Percentiles rank a stretch among this genome's conserved stretches.
These are phyloP conservation scores for Ectemnius cavifrons DNA, from an alignment of 2,888 invertebrate genomes.

Conservation along the genomic window DNA sequence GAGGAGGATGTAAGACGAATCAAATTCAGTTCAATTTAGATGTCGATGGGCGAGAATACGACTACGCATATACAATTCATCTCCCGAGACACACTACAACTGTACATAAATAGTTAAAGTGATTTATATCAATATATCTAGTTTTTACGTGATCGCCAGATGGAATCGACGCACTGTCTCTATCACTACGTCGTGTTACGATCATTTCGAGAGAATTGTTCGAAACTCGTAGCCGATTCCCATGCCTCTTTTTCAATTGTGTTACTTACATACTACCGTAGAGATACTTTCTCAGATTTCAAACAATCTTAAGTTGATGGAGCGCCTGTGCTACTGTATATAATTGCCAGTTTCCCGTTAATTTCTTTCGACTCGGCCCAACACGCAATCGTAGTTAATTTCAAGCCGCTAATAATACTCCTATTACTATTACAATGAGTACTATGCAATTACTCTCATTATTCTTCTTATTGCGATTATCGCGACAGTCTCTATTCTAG, in stretches of 20 bases:
- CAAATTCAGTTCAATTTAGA: constrained; percentile 50
- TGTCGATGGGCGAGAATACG: constrained; percentile 15
- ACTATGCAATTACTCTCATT: constrained; percentile 24
- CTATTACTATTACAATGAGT: constrained; percentile 27
- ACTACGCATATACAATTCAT: constrained; percentile 35
- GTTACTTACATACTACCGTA: constrained; percentile 65
- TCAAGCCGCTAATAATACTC: constrained; percentile 6
- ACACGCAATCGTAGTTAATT: constrained; percentile 9
- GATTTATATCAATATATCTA: constrained; percentile 48
- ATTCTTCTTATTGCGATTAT: constrained; percentile 31
- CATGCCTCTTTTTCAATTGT: constrained; percentile 40
- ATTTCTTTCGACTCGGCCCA: neutral
- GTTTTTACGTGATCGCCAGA: constrained; percentile 38
- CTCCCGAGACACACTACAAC: constrained; percentile 31
- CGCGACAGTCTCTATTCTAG: neutral
- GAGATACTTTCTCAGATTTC: constrained; percentile 30
- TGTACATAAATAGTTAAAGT: constrained; percentile 50
- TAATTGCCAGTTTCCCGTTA: neutral
- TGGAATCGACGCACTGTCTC: constrained; percentile 32
- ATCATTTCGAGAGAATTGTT: constrained; percentile 17
- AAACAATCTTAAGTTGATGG: neutral
- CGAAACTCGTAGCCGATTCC: constrained; percentile 26
- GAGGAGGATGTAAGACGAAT: constrained; percentile 43
- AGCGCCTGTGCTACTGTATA: constrained; percentile 10
- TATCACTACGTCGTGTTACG: constrained; percentile 15